phyloP scores from a whole-genome alignment of 2,888 invertebrate genomes.

The Lasius fuliginosus region DNA sequence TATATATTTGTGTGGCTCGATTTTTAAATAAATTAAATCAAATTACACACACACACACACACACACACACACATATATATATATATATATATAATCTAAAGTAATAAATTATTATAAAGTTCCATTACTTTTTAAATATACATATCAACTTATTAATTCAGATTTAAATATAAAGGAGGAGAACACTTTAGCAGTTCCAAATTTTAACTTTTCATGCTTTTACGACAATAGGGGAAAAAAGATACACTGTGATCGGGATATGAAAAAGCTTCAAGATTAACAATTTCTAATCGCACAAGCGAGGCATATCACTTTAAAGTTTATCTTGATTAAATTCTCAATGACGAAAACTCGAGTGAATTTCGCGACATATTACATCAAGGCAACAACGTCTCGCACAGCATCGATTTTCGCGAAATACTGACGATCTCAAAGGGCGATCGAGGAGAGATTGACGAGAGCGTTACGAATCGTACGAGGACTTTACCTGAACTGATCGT shows the following conservation, averaged over 20 bases:
- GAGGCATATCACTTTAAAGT: not conserved
- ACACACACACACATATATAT: no score
- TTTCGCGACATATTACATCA: not conserved
- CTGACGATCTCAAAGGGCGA: slow-evolving; percentile 12
- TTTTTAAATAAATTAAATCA: not conserved
- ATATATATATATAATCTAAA: not conserved
- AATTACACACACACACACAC: no score
- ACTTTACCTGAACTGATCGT: slow-evolving; percentile 85
- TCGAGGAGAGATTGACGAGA: slow-evolving; percentile 51
- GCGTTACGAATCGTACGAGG: slow-evolving; percentile 76
- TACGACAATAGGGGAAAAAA: not conserved
- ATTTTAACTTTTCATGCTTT: slow-evolving; percentile 3
- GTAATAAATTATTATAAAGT: not conserved
- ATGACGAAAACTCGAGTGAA: not conserved
- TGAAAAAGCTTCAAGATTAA: not conserved
- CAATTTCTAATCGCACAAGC: not conserved
- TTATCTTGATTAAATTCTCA: not conserved
- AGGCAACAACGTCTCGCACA: not conserved
- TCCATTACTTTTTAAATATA: not conserved
- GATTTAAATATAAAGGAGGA: not conserved
- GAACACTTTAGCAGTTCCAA: not conserved
- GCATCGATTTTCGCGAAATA: slow-evolving; percentile 2
- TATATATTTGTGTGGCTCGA: not conserved
- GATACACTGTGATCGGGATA: not conserved
- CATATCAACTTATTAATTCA: not conserved